phyloP scores from a whole-genome alignment of 1,140 invertebrate genomes.

The Drosophila truncata region DNA sequence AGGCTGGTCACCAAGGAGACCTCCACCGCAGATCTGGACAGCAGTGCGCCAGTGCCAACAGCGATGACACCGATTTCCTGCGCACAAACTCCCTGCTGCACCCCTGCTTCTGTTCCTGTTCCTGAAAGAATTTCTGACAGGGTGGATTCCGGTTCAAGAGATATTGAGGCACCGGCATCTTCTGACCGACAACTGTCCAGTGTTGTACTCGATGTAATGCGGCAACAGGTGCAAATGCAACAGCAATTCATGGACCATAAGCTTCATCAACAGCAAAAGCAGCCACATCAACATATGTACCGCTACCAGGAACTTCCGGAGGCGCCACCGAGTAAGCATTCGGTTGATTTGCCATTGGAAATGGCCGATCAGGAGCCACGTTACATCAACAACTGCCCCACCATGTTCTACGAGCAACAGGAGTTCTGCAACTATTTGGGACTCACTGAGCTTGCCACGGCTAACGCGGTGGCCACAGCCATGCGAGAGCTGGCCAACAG shows the following conservation, averaged over 20 bases:
- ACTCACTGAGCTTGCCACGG: constrained; percentile 72
- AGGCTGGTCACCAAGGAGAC: constrained; percentile 40
- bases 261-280: constrained; percentile 10
- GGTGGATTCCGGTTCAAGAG: not conserved
- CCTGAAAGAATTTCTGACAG: not conserved
- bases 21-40: constrained; percentile 54
- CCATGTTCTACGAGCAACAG: constrained; percentile 72
- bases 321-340: constrained; percentile 2
- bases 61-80: not conserved
- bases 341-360: constrained; percentile 1
- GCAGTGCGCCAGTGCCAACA: not conserved
- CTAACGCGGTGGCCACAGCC: constrained; percentile 72
- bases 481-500: constrained; percentile 76
- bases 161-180: not conserved
- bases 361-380: not conserved
- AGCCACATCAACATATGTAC: constrained; percentile 5
- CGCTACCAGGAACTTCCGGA: constrained; percentile 19
- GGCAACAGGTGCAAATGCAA: constrained; percentile 38
- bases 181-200: constrained; percentile 14
- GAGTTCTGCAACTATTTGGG: constrained; percentile 83
- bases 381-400: constrained; percentile 34
- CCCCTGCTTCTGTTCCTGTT: not conserved
- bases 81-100: not conserved
- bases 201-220: constrained; percentile 33
- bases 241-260: constrained; percentile 19